Base-by-base conservation (phyloP, 1,140 invertebrate genomes). In the Drosophila funebris region DNA sequence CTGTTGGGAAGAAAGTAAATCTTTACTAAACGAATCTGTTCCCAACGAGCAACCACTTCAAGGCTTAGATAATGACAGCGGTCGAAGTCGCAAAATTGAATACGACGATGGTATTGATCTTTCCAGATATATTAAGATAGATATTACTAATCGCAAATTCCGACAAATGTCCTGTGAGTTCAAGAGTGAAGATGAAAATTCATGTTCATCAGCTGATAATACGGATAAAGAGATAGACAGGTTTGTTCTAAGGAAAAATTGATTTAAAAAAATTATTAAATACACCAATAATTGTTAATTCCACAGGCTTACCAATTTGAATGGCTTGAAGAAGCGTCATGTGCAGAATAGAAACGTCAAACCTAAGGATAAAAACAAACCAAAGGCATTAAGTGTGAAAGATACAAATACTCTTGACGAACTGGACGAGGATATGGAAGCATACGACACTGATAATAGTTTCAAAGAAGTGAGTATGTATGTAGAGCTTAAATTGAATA, bases 211-310 rank as follows among this genome's bases (percentile, higher is more conserved):
- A 0, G 67, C 53, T 0, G 70, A 72, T 16, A 69, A 80, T 20
- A 87, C 78, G 9, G 85, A 90, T 52, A 80, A 77, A 6, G 87
- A 90, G 67, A 89, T 90, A 14, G 73, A 90, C 22, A 80, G 87
- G 87, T 88, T n/a, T 9, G 11, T 27, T 3, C 13, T 58, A 11
- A 8, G 7, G 22, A 20, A 31, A 33, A 16, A 33, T 31, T 31
- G 9, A 16, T n/a, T 58, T 6, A n/a, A 14, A 9, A 36, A 48
- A 29, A 14, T 2, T 24, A 56, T 13, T 54, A 33, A 16, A 61
- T n/a, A n/a, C n/a, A n/a, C n/a, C n/a, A n/a, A n/a, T n/a, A 29
- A 44, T 16, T 11, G 8, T 53, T 63, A 36, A 37, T n/a, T 29
- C 22, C 39, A 13, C 2, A 87, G 82, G 16, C 60, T 87, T 13